Evolutionary conservation across 1,140 invertebrate species (phyloP), one percentile per base, ranked within the genome.

Genomic region (Drosophila nannoptera): DNA sequence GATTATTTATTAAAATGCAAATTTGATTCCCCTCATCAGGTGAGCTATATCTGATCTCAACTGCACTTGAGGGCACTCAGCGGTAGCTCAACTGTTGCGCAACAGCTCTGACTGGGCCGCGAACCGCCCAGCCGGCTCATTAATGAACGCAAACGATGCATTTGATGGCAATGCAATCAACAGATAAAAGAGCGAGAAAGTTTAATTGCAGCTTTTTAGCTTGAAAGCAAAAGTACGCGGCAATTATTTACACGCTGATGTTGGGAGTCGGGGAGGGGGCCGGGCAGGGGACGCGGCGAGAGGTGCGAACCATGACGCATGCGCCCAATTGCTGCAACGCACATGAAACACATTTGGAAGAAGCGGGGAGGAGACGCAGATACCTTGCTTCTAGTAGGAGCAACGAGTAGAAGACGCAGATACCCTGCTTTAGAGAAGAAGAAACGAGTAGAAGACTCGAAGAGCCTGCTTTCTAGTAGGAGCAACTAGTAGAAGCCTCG

Each of bases 151-250:
- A 77, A 82, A 75, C 75, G 72, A 78, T 66, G 72, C 75, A 75
- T 75, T 70, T 70, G 58, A 73, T 69, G 75, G 68, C 68, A 67
- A 68, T 63, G 75, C 68, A 78, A 78, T 82, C 78, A 82, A 54
- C 75, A 66, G 49, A 75, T 69, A 71, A 82, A 82, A 69, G 52
- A 83, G 81, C 81, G 81, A 66, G 81, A 81, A 86, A 86, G 74
- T 86, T 86, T 86, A 86, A 86, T 86, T 86, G 62, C 59, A 65
- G 81, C 67, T 67, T 74, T 77, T 77, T 68, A 64, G 62, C 65
- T 70, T 66, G 59, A 75, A 78, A 78, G 74, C 71, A 75, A 69
- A 68, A 83, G 63, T 77, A 74, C 12, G 43, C 53, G 73, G 60
- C 80, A 86, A 84, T 84, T 86, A 77, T 63, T 66, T 32, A 46